phyloP scores from a whole-genome alignment of 2,888 invertebrate species.

The Glomeris marginata region DNA sequence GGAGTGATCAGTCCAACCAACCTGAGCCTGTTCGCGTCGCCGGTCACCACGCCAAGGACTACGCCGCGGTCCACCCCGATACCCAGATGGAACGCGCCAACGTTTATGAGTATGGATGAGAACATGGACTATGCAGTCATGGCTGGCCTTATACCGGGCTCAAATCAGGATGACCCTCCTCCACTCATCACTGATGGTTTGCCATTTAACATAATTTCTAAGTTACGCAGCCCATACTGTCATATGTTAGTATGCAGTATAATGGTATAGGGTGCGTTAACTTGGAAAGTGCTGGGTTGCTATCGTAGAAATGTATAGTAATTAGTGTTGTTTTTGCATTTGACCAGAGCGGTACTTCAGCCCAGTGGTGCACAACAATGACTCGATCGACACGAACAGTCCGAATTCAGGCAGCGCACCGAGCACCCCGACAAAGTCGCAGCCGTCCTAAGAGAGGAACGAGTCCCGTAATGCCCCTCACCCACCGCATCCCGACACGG shows the following conservation, averaged over 20 bases:
- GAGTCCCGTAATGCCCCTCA: background rate
- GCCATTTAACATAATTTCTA: no score
- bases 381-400: conserved; percentile 31
- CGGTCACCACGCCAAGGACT: conserved; percentile 51
- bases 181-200: conserved; percentile 66
- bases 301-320: no score
- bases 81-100: conserved; percentile 67
- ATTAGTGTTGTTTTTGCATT: conserved; percentile 7
- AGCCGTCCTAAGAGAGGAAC: conserved; percentile 13
- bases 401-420: conserved; percentile 12
- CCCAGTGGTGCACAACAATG: conserved; percentile 39
- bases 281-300: no score
- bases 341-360: conserved; percentile 40
- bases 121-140: conserved; percentile 77
- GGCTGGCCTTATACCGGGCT: conserved; percentile 46
- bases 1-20: conserved; percentile 80
- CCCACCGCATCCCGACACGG: no score
- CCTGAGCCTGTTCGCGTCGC: conserved; percentile 62
- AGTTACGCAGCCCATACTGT: no score
- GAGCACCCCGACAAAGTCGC: conserved; percentile 15
- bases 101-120: conserved; percentile 79
- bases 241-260: no score
- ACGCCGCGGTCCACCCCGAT: conserved; percentile 44
- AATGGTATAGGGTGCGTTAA: no score
- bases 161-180: conserved; percentile 40